These are phyloP conservation scores for Ceuthmochares aereus DNA, from an alignment of 2,113 vertebrate species.

Conservation along the genomic window DNA sequence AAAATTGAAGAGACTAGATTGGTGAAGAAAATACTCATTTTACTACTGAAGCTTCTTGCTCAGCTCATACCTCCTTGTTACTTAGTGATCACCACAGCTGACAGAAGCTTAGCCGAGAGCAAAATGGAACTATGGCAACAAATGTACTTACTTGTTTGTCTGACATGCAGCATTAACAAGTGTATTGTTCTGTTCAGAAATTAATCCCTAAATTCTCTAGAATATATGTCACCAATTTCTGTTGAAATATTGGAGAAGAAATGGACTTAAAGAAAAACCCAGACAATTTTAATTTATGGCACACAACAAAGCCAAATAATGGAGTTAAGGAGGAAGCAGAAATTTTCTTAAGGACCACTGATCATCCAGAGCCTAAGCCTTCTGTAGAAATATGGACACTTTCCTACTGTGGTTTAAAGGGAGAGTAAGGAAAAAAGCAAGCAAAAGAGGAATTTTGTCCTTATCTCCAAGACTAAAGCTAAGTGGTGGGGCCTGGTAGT, in stretches of 20 bases:
- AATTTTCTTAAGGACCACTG: neutral
- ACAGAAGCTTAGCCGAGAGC: neutral
- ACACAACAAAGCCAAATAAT: neutral
- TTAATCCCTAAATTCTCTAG: neutral
- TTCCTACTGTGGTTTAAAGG: neutral
- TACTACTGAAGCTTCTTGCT: neutral
- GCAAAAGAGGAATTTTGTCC: neutral
- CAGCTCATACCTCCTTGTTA: neutral
- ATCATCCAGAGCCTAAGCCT: neutral
- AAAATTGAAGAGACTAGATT: neutral
- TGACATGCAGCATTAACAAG: neutral
- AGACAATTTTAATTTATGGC: neutral
- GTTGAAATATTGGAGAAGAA: neutral
- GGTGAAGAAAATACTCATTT: neutral
- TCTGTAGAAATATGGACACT: neutral
- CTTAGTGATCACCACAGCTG: neutral
- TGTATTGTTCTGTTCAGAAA: neutral
- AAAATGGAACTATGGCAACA: constrained; percentile 13
- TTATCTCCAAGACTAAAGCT: neutral
- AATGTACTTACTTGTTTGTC: neutral
- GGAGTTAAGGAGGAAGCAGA: neutral
- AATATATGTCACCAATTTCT: neutral
- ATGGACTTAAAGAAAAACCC: neutral
- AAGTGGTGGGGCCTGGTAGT: neutral
- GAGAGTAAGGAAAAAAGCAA: neutral